These are phyloP conservation scores for Mylabris sibirica DNA, from an alignment of 2,888 invertebrate species.

Conservation along the genomic window DNA sequence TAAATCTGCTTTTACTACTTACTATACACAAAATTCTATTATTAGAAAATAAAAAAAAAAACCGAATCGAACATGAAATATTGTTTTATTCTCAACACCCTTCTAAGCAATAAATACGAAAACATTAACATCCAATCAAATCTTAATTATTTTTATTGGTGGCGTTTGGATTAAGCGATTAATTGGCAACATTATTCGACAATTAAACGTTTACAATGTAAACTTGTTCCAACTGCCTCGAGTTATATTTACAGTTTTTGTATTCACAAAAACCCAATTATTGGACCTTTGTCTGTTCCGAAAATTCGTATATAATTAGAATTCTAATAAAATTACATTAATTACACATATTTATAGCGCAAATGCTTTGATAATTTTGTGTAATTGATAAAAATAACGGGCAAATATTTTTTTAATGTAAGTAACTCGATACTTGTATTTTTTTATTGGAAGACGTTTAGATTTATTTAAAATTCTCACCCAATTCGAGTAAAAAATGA, in stretches of 20 bases:
- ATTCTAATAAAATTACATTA: neutral
- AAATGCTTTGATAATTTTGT: neutral
- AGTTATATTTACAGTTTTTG: neutral
- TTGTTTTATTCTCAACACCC: too few relatives aligned
- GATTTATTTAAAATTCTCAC: neutral
- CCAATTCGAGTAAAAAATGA: neutral
- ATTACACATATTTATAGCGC: neutral
- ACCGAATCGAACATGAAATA: neutral
- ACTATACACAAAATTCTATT: conserved; percentile 18
- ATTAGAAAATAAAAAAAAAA: neutral
- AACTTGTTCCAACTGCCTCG: neutral
- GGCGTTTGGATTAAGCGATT: neutral
- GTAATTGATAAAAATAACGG: neutral
- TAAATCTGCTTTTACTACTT: conserved; percentile 38
- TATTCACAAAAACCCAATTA: neutral
- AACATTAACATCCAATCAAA: neutral
- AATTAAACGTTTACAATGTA: neutral
- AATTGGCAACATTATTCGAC: conserved; percentile 12
- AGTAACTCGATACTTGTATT: too few relatives aligned
- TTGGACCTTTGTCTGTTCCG: neutral
- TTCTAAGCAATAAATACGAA: neutral
- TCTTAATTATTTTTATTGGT: conserved; percentile 1
- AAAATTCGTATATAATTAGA: neutral
- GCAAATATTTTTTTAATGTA: too few relatives aligned
- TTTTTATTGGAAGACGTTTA: too few relatives aligned